phyloP scores from a whole-genome alignment of 2,888 invertebrate genomes.

The Schizotus pectinicornis region DNA sequence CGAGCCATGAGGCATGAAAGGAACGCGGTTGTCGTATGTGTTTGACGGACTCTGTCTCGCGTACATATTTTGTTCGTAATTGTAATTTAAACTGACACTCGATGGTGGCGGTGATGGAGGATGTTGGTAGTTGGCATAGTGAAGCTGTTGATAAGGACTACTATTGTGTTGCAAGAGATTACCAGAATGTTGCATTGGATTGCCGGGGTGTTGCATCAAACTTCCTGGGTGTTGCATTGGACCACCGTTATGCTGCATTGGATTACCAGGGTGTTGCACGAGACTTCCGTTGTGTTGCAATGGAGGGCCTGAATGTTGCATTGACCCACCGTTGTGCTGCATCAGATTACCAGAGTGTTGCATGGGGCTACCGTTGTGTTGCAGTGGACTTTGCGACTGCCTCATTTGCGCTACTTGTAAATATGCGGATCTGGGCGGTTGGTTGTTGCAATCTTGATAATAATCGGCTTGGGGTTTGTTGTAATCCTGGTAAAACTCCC shows the following conservation, averaged over 20 bases:
- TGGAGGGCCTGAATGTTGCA: no score
- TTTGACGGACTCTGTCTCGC: slow-evolving; percentile 4
- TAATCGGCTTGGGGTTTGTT: slow-evolving; percentile 11
- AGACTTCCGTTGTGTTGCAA: neutral
- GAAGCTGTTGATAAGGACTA: slow-evolving; percentile 22
- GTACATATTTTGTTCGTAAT: slow-evolving; percentile 38
- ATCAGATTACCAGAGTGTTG: slow-evolving; percentile 14
- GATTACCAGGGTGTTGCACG: no score
- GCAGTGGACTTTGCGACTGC: slow-evolving; percentile 31
- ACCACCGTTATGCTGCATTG: slow-evolving; percentile 24
- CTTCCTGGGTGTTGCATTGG: slow-evolving; percentile 6
- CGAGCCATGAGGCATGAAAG: neutral
- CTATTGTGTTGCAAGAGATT: neutral
- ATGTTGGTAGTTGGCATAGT: slow-evolving; percentile 45
- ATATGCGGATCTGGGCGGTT: slow-evolving; percentile 25
- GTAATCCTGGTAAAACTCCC: slow-evolving; percentile 7
- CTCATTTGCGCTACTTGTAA: slow-evolving; percentile 32
- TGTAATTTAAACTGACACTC: slow-evolving; percentile 41
- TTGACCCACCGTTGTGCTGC: no score
- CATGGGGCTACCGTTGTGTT: neutral
- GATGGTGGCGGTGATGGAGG: slow-evolving; percentile 52
- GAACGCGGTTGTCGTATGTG: slow-evolving; percentile 2
- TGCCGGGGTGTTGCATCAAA: neutral
- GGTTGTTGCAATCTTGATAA: slow-evolving; percentile 20
- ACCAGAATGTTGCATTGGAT: slow-evolving; percentile 6